Conservation (phyloP, 2,797 vertebrate genomes). For the Amblyraja radiata region DNA sequence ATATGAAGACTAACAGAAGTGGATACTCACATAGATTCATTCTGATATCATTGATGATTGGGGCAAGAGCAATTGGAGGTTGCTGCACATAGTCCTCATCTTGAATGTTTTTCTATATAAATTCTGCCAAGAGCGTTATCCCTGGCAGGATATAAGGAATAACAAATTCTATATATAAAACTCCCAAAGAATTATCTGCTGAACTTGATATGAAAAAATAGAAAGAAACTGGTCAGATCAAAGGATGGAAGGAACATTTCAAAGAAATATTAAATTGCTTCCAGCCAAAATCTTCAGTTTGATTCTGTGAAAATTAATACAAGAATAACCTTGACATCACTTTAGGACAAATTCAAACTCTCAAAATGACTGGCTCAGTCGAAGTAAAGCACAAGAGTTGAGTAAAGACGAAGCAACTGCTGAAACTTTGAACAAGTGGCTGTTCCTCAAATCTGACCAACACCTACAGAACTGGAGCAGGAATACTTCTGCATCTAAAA, state of each 20-base stretch:
- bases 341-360: conserved; percentile 21
- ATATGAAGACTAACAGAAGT: background rate
- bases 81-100: background rate
- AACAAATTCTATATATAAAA: background rate
- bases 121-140: background rate
- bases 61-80: background rate
- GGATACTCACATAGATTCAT: background rate
- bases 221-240: conserved; percentile 17
- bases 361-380: background rate
- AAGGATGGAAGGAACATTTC: conserved; percentile 15
- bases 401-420: background rate
- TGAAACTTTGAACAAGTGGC: background rate
- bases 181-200: background rate
- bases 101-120: background rate
- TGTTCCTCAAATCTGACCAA: background rate
- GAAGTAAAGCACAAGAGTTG: background rate
- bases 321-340: conserved; percentile 19
- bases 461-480: background rate
- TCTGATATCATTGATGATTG: no score
- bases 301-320: conserved; percentile 17
- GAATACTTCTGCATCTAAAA: background rate
- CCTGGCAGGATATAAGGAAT: background rate
- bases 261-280: conserved; percentile 28
- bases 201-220: background rate
- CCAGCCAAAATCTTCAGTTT: background rate